Conservation (phyloP, 2,888 invertebrate genomes). For the Heteromyza rotundicornis region DNA sequence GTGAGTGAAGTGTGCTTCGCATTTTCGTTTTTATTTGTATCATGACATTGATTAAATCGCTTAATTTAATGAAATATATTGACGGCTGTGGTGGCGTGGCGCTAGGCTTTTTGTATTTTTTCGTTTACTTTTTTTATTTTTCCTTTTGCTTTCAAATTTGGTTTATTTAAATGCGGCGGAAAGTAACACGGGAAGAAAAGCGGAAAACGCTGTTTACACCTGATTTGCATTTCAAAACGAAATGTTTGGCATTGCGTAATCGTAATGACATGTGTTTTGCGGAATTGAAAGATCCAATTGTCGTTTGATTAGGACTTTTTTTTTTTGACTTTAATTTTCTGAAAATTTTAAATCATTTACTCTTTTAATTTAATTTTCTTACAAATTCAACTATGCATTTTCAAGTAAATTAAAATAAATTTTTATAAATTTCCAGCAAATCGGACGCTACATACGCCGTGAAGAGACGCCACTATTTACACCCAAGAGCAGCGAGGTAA, state of each 20-base stretch:
- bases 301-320: too few species aligned
- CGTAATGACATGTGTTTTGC: too few species aligned
- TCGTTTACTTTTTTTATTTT: too few species aligned
- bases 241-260: neutral
- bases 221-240: conserved; percentile 6
- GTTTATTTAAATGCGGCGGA: too few species aligned
- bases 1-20: too few species aligned
- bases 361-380: neutral
- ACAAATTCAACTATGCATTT: neutral
- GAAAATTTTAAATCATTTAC: neutral
- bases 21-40: neutral
- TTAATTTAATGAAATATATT: conserved; percentile 19
- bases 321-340: neutral
- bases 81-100: too few species aligned
- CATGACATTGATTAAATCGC: conserved; percentile 26
- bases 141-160: too few species aligned
- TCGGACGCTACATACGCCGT: conserved; percentile 52
- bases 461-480: conserved; percentile 54
- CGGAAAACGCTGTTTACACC: conserved; percentile 1
- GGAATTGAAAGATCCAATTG: too few species aligned
- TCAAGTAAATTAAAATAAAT: neutral
- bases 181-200: neutral
- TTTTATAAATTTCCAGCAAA: conserved; percentile 56
- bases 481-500: conserved; percentile 53
- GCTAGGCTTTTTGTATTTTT: too few species aligned